Base-by-base conservation (phyloP, 2,113 vertebrate genomes). In the Pseudorhombus dupliciocellatus region DNA sequence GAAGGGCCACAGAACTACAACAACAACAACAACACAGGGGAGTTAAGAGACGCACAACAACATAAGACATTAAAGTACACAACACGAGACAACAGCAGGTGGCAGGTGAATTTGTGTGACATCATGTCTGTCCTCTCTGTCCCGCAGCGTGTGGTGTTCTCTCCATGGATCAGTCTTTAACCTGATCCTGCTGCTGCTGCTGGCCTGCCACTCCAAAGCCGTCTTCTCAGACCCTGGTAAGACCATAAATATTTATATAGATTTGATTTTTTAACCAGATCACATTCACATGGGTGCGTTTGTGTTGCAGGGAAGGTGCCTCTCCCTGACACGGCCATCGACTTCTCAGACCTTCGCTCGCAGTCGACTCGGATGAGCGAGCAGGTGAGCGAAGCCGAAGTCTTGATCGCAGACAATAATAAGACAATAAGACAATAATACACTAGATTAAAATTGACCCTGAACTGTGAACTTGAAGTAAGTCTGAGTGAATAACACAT, bases 301-400 rank as follows among this genome's bases (percentile, higher is more conserved):
- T 24, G n/a, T 54, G 7, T 5, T 66, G 0, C 68, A 95, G 95
- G 95, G 4, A 87, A 93, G 86, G 95, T 95, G 30, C 94, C 95
- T 2, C 90, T 95, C 2, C 94, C 95, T 0, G 93, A 94, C 21
- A 94, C 92, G 0, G 95, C 95, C 54, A 90, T 95, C 0, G 95
- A 95, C 73, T 95, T 92, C 91, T 91, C 93, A 22, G 94, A 96
- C 62, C 92, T 97, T 81, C 96, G 96, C 83, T 95, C 96, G 22
- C 95, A 93, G 87, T 95, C 97, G 75, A 93, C 94, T 84, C 90
- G 93, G 7, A 92, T 95, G 78, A 94, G 72, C 2, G 96, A 97
- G 61, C 95, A 96, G 91, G 93, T 94, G 73, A 87, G 92, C 73
- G 26, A 1, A 28, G 26, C 26, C 10, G 2, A 0, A 22, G 25